Evolutionary conservation across 2,888 invertebrate genomes (phyloP).

Genomic region (Physocephala rufipes): DNA sequence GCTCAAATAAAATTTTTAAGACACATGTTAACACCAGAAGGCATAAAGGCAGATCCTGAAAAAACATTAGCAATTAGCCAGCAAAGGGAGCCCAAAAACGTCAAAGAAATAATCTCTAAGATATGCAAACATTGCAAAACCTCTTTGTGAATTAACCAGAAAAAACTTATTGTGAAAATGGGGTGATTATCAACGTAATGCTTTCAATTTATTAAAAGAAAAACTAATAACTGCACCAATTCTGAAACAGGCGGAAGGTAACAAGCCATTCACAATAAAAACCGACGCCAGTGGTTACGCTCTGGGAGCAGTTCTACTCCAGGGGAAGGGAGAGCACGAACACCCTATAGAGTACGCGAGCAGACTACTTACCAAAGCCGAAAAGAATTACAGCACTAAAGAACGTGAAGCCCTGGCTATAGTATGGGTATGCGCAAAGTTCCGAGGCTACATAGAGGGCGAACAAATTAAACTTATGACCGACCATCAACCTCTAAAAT

Average conservation of each 20-base stretch:
- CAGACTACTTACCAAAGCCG: not conserved
- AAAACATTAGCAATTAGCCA: slow-evolving; percentile 49
- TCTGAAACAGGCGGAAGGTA: slow-evolving; percentile 37
- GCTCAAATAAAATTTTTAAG: slow-evolving; percentile 27
- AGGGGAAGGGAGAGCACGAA: not conserved
- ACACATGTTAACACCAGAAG: slow-evolving; percentile 30
- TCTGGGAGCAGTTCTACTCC: not conserved
- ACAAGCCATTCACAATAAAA: slow-evolving; percentile 30
- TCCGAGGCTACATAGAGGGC: no score
- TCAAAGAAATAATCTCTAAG: not conserved
- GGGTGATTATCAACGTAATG: slow-evolving; percentile 28
- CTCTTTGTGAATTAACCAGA: slow-evolving; percentile 43
- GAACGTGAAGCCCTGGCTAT: not conserved
- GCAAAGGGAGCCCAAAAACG: slow-evolving; percentile 45
- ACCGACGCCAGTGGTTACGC: not conserved
- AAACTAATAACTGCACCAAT: slow-evolving; percentile 35
- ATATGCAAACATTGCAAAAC: slow-evolving; percentile 6
- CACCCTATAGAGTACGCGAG: not conserved
- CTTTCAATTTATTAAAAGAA: slow-evolving; percentile 46
- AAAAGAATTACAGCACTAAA: not conserved
- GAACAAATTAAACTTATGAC: no score
- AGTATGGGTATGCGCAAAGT: no score
- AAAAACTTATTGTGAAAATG: slow-evolving; percentile 46
- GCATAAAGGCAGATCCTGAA: slow-evolving; percentile 49
- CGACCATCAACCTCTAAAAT: no score